Base-by-base conservation (phyloP, 2,797 vertebrate genomes). In the Diglossa cyanea region DNA sequence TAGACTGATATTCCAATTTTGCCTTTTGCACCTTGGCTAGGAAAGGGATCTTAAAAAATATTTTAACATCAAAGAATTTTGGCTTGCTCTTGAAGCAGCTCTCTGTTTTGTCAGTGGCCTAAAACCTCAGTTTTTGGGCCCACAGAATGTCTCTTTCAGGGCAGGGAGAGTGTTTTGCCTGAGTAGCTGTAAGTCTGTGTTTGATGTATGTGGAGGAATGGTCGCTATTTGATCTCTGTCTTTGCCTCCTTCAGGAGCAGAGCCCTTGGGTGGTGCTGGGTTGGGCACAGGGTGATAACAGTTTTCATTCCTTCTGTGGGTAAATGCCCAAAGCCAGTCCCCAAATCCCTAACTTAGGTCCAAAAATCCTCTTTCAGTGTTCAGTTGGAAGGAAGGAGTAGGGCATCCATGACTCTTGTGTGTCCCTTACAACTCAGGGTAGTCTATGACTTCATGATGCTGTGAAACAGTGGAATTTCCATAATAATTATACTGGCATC, bases 141-240 rank as follows among this genome's bases (percentile, higher is more conserved):
- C 25, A 40, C 33, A 73, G 35, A 44, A 75, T 5, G 39, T 93
- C 30, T 54, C 18, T 51, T 89, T 70, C 63, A 33, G n/a, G 20
- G 16, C 37, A 57, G 6, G 4, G 42, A 50, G n/a, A 37, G 42
- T 0, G 0, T 65, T 90, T 83, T 92, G 47, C 35, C 35, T 37
- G 13, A 39, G 6, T 10, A 83, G 53, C 57, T 2, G 0, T 39
- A 37, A 84, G 9, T 54, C 23, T 50, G 0, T 3, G 0, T 75
- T 55, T 35, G 33, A 28, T 55, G 5, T 42, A 7, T 31, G 19
- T 47, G 26, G 75, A n/a, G 35, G 23, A 47, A 31, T 31, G 26
- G 26, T 53, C 13, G 2, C 53, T 37, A 9, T 50, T 78, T 91
- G n/a, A 25, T 54, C 44, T 40, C 39, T 37, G 21, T 45, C 67